phyloP scores from a whole-genome alignment of 2,113 vertebrate species.

The Gambusia affinis region DNA sequence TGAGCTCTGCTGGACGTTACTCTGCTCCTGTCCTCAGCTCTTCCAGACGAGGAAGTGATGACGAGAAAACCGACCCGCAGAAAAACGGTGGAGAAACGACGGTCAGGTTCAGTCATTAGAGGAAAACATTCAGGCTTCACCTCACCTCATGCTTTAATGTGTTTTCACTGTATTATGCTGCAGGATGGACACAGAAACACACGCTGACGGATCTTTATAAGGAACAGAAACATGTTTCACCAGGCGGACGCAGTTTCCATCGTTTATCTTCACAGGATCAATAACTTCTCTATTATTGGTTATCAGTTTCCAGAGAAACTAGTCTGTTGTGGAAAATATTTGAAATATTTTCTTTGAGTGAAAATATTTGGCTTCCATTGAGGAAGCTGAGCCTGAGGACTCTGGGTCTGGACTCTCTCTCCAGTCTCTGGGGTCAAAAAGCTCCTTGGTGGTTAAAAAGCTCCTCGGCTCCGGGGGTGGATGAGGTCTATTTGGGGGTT shows the following conservation, averaged over 20 bases:
- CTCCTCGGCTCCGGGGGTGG: too few species aligned
- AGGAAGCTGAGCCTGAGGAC: too few species aligned
- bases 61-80: background rate
- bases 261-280: background rate
- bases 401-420: too few species aligned
- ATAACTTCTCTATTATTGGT: background rate
- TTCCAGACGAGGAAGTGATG: slow-evolving; percentile 21
- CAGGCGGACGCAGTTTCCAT: background rate
- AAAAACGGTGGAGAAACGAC: background rate
- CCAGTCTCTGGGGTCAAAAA: too few species aligned
- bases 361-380: too few species aligned
- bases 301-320: too few species aligned
- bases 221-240: too few species aligned
- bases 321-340: too few species aligned
- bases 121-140: slow-evolving; percentile 30
- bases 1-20: background rate
- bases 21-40: slow-evolving; percentile 3
- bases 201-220: too few species aligned
- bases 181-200: slow-evolving; percentile 31
- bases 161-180: slow-evolving; percentile 45
- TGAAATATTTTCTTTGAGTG: too few species aligned
- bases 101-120: slow-evolving; percentile 42
- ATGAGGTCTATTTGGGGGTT: too few species aligned
- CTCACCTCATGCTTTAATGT: slow-evolving; percentile 42
- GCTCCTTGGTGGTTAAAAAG: too few species aligned